These are phyloP conservation scores for Quadroppia sp. DNA, from an alignment of 2,888 invertebrate species.

Conservation along the genomic window DNA sequence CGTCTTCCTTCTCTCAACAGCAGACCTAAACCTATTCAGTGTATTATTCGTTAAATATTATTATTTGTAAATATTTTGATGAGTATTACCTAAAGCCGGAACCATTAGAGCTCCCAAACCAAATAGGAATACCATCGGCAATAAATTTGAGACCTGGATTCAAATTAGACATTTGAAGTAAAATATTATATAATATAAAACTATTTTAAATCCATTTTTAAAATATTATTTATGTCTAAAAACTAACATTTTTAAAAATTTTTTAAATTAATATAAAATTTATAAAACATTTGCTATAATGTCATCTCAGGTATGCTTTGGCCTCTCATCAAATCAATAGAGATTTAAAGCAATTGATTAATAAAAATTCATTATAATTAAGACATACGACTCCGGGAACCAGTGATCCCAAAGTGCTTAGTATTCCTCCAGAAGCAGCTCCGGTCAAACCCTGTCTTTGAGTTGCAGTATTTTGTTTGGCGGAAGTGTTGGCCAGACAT, in stretches of 20 bases:
- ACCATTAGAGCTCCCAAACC: constrained; percentile 44
- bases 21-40: constrained; percentile 35
- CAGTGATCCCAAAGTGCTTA: constrained; percentile 40
- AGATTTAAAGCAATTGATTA: no score
- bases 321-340: no score
- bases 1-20: constrained; percentile 40
- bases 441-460: background rate
- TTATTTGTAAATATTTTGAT: background rate
- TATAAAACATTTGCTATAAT: no score
- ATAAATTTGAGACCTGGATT: constrained; percentile 37
- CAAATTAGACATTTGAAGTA: background rate
- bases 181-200: no score
- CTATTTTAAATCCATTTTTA: no score
- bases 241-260: no score
- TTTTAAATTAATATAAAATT: no score
- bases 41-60: background rate
- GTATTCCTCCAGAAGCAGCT: constrained; percentile 14
- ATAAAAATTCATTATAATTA: no score
- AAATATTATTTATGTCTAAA: no score
- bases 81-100: constrained; percentile 41
- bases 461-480: constrained; percentile 23
- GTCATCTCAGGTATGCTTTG: no score
- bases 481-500: background rate
- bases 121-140: constrained; percentile 43
- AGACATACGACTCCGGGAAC: constrained; percentile 38